Evolutionary conservation across 2,113 vertebrate species (phyloP).

Genomic region (Spizaetus ornatus): DNA sequence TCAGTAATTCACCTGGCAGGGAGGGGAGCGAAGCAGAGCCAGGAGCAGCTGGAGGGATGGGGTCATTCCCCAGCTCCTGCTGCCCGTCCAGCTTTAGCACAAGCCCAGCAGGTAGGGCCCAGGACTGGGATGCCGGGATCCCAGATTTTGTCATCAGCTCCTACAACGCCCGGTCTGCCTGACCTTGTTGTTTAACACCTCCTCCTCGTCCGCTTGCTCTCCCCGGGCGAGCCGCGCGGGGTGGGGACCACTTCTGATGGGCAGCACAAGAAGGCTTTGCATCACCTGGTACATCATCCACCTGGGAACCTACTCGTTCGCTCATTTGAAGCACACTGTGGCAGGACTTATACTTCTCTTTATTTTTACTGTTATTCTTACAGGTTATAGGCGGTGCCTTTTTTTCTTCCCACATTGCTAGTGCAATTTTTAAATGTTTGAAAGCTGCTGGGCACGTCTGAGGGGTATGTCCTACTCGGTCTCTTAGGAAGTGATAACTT

Average conservation of each 20-base stretch:
- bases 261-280: neutral
- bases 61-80: neutral
- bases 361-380: neutral
- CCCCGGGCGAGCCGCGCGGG: accelerated
- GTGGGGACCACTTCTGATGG: neutral
- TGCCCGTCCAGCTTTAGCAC: neutral
- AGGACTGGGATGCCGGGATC: neutral
- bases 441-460: neutral
- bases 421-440: neutral
- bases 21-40: neutral
- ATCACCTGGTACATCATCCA: neutral
- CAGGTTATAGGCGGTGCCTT: neutral
- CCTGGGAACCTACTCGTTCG: accelerated
- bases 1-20: neutral
- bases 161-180: neutral
- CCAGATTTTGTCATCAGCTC: neutral
- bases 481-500: neutral
- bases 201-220: neutral
- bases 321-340: neutral
- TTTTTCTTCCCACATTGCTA: neutral
- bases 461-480: neutral
- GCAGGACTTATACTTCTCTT: neutral
- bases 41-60: neutral
- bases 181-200: neutral
- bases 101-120: neutral